phyloP scores from a whole-genome alignment of 2,113 vertebrate species.

The Gymnarchus niloticus region DNA sequence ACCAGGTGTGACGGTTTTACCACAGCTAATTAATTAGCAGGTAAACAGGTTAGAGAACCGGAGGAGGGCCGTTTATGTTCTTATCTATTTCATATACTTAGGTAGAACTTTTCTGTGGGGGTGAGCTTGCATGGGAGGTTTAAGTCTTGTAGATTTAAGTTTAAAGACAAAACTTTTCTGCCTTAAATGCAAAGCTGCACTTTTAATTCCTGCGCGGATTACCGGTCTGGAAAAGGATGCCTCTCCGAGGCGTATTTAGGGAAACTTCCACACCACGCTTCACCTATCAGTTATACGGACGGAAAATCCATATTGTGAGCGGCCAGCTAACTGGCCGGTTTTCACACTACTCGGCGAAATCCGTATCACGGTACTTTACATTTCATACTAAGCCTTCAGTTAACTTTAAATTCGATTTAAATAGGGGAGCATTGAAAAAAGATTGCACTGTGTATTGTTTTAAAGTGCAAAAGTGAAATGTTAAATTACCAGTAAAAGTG shows the following conservation, averaged over 20 bases:
- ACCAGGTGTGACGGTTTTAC: constrained; percentile 8
- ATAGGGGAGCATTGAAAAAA: neutral
- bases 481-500: constrained; percentile 8
- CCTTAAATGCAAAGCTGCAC: neutral
- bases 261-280: neutral
- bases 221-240: neutral
- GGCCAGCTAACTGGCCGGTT: too few species aligned
- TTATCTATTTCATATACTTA: neutral
- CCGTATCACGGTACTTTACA: neutral
- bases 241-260: neutral
- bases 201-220: neutral
- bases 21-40: constrained; percentile 1
- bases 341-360: neutral
- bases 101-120: neutral
- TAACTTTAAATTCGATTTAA: neutral
- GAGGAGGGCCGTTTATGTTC: neutral
- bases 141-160: neutral
- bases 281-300: neutral
- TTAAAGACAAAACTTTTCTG: neutral
- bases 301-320: neutral
- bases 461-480: neutral
- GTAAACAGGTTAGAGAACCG: neutral
- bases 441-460: neutral
- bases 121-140: neutral
- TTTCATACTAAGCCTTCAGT: neutral